These are phyloP conservation scores for Vidua macroura DNA, from an alignment of 2,113 vertebrate genomes.

Conservation along the genomic window DNA sequence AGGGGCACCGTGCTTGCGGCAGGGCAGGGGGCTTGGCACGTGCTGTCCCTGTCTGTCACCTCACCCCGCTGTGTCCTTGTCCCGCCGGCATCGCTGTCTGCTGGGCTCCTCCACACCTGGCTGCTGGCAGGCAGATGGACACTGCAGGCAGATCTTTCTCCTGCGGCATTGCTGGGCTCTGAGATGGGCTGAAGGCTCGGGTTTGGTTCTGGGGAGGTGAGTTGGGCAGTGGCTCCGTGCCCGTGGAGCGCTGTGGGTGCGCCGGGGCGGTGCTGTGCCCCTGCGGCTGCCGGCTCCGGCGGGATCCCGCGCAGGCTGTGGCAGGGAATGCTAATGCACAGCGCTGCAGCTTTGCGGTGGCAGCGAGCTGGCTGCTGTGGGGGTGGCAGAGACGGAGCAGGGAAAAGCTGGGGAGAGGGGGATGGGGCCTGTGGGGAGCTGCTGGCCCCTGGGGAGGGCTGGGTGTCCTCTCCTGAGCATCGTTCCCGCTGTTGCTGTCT, in stretches of 20 bases:
- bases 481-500: background rate
- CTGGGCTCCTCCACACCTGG: background rate
- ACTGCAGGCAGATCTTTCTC: background rate
- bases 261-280: background rate
- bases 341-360: background rate
- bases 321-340: background rate
- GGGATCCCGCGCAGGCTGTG: background rate
- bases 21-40: background rate
- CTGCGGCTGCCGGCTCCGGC: background rate
- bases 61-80: accelerated
- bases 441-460: background rate
- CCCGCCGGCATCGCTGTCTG: accelerated
- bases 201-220: background rate
- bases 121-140: background rate
- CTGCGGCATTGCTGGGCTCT: background rate
- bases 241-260: accelerated
- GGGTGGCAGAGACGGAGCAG: background rate
- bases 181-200: background rate
- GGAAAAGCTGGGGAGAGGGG: background rate
- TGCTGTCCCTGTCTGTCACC: background rate
- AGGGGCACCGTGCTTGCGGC: accelerated
- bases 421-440: background rate
- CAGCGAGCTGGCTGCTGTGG: background rate
- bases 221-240: accelerated
- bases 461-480: background rate